Percentiles rank a stretch among this genome's conserved stretches.
Conservation (phyloP, 2,113 vertebrate genomes). For the Epinephelus fuscoguttatus region DNA sequence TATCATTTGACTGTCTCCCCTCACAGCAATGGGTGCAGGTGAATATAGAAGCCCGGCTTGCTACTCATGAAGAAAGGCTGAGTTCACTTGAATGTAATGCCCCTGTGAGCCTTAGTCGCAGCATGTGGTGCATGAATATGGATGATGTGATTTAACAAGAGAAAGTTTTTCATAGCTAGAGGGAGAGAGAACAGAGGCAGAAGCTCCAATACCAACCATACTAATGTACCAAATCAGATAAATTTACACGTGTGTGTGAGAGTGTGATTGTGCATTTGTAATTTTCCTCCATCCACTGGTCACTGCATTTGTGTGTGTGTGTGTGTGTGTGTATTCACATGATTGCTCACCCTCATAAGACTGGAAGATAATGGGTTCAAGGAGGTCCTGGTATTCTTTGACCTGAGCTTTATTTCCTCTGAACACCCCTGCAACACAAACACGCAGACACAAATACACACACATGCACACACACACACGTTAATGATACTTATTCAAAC, state of each 20-base stretch:
- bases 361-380: slow-evolving; percentile 91
- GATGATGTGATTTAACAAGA: slow-evolving; percentile 49
- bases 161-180: slow-evolving; percentile 33
- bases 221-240: neutral
- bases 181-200: slow-evolving; percentile 7
- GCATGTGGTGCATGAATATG: slow-evolving; percentile 62
- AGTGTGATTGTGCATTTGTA: neutral
- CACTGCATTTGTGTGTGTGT: neutral
- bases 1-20: slow-evolving; percentile 44
- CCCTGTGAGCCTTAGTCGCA: slow-evolving; percentile 33
- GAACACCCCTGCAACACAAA: slow-evolving; percentile 89
- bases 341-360: slow-evolving; percentile 89
- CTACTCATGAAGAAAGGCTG: slow-evolving; percentile 27
- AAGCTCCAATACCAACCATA: slow-evolving; percentile 11
- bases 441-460: neutral
- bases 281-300: neutral
- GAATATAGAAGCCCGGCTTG: slow-evolving; percentile 9
- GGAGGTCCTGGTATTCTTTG: slow-evolving; percentile 92
- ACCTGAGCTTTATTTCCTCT: slow-evolving; percentile 92
- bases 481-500: neutral
- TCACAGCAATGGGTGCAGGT: slow-evolving; percentile 34
- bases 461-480: neutral
- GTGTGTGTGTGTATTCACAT: neutral
- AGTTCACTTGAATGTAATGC: slow-evolving; percentile 43
- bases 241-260: neutral